Base-by-base conservation (phyloP, 92 coral and sea anemone genomes). In the Porites lobata region DNA sequence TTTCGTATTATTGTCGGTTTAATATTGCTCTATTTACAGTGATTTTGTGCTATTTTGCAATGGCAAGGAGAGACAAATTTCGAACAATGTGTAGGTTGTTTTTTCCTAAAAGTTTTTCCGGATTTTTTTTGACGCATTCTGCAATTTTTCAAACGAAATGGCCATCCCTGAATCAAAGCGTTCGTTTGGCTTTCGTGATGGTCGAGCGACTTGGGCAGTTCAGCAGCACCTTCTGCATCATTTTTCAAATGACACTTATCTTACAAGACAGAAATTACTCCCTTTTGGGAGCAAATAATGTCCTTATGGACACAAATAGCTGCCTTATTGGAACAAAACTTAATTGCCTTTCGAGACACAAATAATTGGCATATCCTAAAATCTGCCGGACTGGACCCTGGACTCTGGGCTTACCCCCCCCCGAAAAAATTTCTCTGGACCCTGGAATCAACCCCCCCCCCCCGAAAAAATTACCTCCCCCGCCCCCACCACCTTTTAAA, bases 271-370 rank as follows among this genome's bases (percentile, higher is more conserved):
- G 3, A 85, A 85, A 85, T 85, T 65, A 85, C 19, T 76, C 83
- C 82, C 89, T 85, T 85, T 78, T 78, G 89, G 82, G 82, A 77
- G 66, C 82, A 75, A 76, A 84, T 26, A 67, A 84, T 73, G 81
- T 77, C 82, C 80, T n/a, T 85, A 70, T 69, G 80, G 76, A 77
- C 75, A 85, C 32, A 73, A 84, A 84, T 58, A 73, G 75, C 65
- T 76, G 73, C 80, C 83, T 85, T 76, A 67, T 54, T 65, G 74
- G 82, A 77, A 85, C 47, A 59, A 65, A 77, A 50, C 62, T 17
- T 75, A 24, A 24, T 24, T 24, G 75, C 69, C 76, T 77, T 85
- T 85, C 84, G 89, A 77, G 82, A 77, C 82, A 85, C 76, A 18
- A 66, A 24, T 56, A 76, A 65, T 76, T 77, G 26, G 26, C 26